Evolutionary conservation across 23 tunicate genomes (phyloP), one percentile per base, ranked within the genome.

Genomic region (Trididemnum clinides): DNA sequence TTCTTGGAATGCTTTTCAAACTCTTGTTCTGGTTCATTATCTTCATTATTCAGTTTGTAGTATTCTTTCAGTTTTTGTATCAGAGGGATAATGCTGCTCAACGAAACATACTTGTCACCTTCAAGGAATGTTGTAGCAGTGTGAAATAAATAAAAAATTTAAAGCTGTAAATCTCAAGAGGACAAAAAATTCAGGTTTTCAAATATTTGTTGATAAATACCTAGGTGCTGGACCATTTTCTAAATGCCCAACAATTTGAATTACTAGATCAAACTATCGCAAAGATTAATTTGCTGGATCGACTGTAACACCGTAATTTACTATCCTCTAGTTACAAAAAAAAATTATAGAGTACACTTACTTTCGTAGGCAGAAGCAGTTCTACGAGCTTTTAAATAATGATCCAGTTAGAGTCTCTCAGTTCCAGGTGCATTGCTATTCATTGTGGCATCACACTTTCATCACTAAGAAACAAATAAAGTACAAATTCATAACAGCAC

Each of bases 341-440:
- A n/a, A n/a, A n/a, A n/a, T n/a, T n/a, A n/a, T n/a, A 44, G 15
- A 44, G 15, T 44, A 7, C 54, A 44, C 69, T 62, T 62, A 62
- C 69, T 22, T 62, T 62, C 25, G n/a, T 62, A 4, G 69, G 69
- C 69, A 12, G 23, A 20, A 62, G 5, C 5, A 62, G 69, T 22
- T 62, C 27, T 6, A 62, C 69, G 25, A 62, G 69, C 26, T 22
- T 62, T 62, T 62, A 23, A 20, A 62, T 19, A 6, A 71, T 71
- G 20, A 71, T 32, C 77, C 77, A 71, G 77, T 71, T 49, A 44
- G 77, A 32, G 25, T 71, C 77, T 5, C 77, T 20, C 77, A 71
- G 39, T 49, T 71, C 77, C 39, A 71, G 77, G 25, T 71, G 77
- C 39, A 21, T 21, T 71, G 77, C 39, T 30, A 18, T 5, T 20